These are phyloP conservation scores for Forficula auricularia DNA, from an alignment of 1,140 invertebrate genomes.

Conservation along the genomic window DNA sequence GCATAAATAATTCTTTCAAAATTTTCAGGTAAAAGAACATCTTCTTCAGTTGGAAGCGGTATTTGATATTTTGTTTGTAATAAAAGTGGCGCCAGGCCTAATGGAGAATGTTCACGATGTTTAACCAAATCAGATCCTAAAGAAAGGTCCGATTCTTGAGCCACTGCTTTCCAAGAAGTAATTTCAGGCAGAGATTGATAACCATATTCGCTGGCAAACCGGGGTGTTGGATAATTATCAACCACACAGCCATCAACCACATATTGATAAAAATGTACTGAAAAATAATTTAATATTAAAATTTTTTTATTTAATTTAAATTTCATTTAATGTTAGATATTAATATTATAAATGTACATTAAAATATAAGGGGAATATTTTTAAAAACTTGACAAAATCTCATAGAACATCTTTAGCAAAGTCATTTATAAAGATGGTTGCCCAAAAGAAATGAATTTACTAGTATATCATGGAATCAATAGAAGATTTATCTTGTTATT, in stretches of 20 bases:
- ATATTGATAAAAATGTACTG: conserved; percentile 89
- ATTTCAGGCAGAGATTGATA: conserved; percentile 72
- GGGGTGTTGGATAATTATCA: conserved; percentile 52
- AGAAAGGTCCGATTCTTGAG: conserved; percentile 35
- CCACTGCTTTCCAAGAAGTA: conserved; percentile 37
- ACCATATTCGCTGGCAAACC: conserved; percentile 92
- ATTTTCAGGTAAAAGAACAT: conserved; percentile 20
- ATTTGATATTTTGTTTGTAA: conserved; percentile 40
- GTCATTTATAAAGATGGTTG: too few relatives aligned
- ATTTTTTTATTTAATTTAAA: neutral
- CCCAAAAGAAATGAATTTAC: too few relatives aligned
- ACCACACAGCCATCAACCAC: conserved; percentile 60
- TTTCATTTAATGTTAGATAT: too few relatives aligned
- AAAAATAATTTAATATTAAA: conserved; percentile 18
- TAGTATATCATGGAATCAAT: too few relatives aligned
- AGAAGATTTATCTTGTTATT: too few relatives aligned
- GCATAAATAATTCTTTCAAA: conserved; percentile 44
- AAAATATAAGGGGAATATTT: neutral
- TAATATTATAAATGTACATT: neutral
- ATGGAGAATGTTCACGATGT: conserved; percentile 67
- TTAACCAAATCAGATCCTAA: conserved; percentile 40
- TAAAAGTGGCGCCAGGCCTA: conserved; percentile 43
- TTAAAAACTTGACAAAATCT: neutral
- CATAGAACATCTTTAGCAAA: conserved; percentile 3
- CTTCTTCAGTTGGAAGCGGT: conserved; percentile 30